Conservation (phyloP, 2,888 invertebrate species). For the Auanema sp. region DNA sequence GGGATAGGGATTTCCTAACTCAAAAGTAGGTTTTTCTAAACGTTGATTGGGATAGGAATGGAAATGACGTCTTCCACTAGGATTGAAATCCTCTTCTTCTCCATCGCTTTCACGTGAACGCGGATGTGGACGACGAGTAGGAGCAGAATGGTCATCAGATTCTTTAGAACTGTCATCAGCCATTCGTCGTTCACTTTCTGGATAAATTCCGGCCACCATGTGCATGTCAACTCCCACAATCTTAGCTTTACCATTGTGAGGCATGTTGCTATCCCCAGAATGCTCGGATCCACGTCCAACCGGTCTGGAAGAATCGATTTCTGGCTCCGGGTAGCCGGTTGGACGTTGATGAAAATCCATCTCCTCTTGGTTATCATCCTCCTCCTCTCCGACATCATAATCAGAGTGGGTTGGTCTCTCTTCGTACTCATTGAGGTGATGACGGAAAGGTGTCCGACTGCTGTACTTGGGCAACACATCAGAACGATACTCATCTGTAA, state of each 20-base stretch:
- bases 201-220: constrained; percentile 43
- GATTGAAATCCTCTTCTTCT: neutral
- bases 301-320: constrained; percentile 8
- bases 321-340: no score
- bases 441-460: no score
- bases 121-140: constrained; percentile 13
- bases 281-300: constrained; percentile 21
- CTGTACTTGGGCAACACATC: no score
- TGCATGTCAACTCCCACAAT: constrained; percentile 44
- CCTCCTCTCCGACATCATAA: no score
- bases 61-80: neutral
- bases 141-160: constrained; percentile 10
- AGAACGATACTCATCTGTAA: no score
- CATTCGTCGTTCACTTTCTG: constrained; percentile 8
- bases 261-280: constrained; percentile 4
- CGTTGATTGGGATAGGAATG: no score
- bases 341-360: no score
- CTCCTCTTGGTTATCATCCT: no score
- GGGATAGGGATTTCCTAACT: constrained; percentile 1
- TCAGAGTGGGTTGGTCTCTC: no score
- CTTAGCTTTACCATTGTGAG: constrained; percentile 16
- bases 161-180: neutral
- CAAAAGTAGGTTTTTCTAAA: no score
- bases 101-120: neutral
- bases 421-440: no score